phyloP scores from a whole-genome alignment of 2,113 vertebrate species.

The Eptesicus fuscus region DNA sequence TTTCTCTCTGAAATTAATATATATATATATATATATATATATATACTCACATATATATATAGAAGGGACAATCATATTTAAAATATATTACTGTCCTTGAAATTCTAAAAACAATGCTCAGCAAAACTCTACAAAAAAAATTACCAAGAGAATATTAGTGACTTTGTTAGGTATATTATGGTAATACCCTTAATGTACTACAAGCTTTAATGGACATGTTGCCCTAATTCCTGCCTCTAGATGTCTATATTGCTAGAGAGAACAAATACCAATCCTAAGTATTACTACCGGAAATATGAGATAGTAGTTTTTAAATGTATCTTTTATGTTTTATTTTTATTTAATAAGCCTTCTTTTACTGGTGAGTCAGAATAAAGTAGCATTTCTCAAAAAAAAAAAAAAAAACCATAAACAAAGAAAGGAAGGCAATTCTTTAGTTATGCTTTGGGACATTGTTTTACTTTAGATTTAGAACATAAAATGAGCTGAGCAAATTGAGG shows the following conservation, averaged over 20 bases:
- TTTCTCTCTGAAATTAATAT: no score
- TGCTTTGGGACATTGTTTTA: conserved; percentile 17
- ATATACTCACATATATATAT: no score
- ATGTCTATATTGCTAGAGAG: background rate
- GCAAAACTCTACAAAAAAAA: background rate
- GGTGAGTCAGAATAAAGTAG: background rate
- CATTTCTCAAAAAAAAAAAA: background rate
- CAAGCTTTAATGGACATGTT: background rate
- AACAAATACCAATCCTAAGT: no score
- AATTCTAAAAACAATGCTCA: background rate
- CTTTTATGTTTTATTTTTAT: background rate
- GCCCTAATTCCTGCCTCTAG: background rate
- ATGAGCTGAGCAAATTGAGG: conserved; percentile 6
- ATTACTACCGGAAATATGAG: background rate
- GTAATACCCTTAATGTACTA: background rate
- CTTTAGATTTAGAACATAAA: background rate
- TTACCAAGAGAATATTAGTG: background rate
- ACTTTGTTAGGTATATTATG: background rate
- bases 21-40: no score
- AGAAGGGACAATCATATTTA: no score
- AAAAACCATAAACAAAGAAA: background rate
- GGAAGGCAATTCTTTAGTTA: background rate
- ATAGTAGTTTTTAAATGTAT: background rate
- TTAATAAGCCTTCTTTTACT: background rate
- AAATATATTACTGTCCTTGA: background rate